Evolutionary conservation across 2,888 invertebrate genomes (phyloP), one percentile per base, ranked within the genome.

Genomic region (Calameuta pallipes): DNA sequence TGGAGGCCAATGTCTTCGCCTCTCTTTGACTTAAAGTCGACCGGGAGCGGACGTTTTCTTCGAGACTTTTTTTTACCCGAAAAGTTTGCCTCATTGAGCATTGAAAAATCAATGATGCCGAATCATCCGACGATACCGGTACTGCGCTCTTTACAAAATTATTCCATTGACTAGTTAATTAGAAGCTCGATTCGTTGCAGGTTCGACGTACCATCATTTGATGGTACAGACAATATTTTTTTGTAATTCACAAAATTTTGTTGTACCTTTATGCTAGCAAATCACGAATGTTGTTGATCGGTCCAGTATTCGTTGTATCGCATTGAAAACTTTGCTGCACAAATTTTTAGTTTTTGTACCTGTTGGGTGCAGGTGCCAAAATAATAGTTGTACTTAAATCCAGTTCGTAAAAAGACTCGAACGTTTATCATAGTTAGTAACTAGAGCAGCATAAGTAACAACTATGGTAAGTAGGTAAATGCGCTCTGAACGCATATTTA

Each of bases 1-100:
- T 23, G 71, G 71, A 71, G 71, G 71, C 71, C 71, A 71, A 71
- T 71, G 71, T 71, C 71, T 71, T 71, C 71, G 33, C 15, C 56
- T 56, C 56, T 56, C 56, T 56, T 9, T 56, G 56, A 23, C 56
- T 9, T 56, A 2, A 23, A 56, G 56, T 56, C 56, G 56, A 56
- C 56, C 15, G 6, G 23, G 56, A 23, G 23, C 9, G 6, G 9
- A 56, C 9, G 1, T 56, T 56, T 56, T 56, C 56, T 56, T 56
- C 23, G 23, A 23, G 9, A 9, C 23, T 37, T 0, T 56, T 56
- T 56, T 23, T 56, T 56, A 23, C 23, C 56, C 56, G 2, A 56
- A 56, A 56, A 9, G 56, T 56, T 56, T 56, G 56, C 56, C 56
- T 56, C 56, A 9, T 56, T 56, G 56, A 6, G 23, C 9, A 9